These are phyloP conservation scores for Tympanuchus pallidicinctus DNA, from an alignment of 2,113 vertebrate species.

Conservation along the genomic window DNA sequence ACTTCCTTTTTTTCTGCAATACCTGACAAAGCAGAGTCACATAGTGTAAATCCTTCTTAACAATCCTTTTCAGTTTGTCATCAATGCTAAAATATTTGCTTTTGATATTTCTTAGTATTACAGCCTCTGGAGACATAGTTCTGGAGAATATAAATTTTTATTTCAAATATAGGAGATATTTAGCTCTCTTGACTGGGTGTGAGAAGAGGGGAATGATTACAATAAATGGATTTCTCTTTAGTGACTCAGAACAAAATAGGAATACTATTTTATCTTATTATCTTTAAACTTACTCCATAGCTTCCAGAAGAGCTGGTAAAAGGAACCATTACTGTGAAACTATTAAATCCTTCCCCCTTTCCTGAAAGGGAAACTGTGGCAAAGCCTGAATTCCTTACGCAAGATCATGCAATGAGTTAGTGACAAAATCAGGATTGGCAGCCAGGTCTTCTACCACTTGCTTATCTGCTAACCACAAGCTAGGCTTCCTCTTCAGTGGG, in stretches of 20 bases:
- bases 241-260: neutral
- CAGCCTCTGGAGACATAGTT: neutral
- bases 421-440: neutral
- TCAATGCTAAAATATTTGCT: neutral
- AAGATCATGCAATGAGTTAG: neutral
- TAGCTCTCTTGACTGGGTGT: rapidly evolving
- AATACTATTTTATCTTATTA: neutral
- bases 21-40: neutral
- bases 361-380: neutral
- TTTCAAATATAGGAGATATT: neutral
- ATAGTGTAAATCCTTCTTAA: neutral
- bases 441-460: neutral
- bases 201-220: rapidly evolving
- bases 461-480: neutral
- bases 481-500: neutral
- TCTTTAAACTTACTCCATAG: neutral
- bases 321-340: neutral
- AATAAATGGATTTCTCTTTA: neutral
- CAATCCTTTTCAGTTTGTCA: neutral
- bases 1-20: neutral
- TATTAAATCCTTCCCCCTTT: neutral
- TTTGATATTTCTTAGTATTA: neutral
- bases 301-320: neutral
- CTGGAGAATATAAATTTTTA: neutral
- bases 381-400: neutral